Base-by-base conservation (phyloP, 2,888 invertebrate genomes). In the Caenorhabditis sp. region DNA sequence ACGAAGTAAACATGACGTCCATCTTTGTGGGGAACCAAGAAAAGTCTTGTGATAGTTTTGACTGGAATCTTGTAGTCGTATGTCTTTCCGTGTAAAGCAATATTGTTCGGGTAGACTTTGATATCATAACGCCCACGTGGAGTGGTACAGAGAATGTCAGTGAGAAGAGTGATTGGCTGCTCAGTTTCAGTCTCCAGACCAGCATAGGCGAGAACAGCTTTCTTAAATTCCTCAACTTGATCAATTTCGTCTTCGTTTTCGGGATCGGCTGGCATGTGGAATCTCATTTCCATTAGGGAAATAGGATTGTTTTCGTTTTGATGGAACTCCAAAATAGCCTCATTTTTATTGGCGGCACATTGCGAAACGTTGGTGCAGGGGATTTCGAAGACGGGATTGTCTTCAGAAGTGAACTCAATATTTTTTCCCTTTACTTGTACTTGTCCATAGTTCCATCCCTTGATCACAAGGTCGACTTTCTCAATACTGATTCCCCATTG, bases 11-110 rank as follows among this genome's bases (percentile, higher is more conserved):
- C 97, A 93, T 98, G 98, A 1, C 98, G 94, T 22, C 95, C 96
- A 93, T 99, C 98, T 92, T 97, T 97, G 92, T 99, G 98, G 0
- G 98, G 98, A 72, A 99, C 93, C 41, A 98, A 94, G 92, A 99
- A 99, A 16, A 99, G 93, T 10, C 99, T 95, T n/a, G 97, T 94
- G 4, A 99, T 97, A 0, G 98, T 97, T 0, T 96, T 96, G 95
- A 97, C 96, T 0, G 98, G 98, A 89, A 99, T 98, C 94, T 99
- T 99, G 94, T 99, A 99, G 94, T 99, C 99, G 92, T 98, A 99
- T 0, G 99, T 98, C 94, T 99, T 99, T 91, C 97, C 97, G 92
- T 97, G 97, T 81, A 97, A 94, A 93, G 97, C 96, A 90, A 97
- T 95, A 93, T 96, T 96, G 0, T 95, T 94, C 69, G 96, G 95